Base-by-base conservation (phyloP, 2,113 vertebrate genomes). In the Machaerirhynchus nigripectus region DNA sequence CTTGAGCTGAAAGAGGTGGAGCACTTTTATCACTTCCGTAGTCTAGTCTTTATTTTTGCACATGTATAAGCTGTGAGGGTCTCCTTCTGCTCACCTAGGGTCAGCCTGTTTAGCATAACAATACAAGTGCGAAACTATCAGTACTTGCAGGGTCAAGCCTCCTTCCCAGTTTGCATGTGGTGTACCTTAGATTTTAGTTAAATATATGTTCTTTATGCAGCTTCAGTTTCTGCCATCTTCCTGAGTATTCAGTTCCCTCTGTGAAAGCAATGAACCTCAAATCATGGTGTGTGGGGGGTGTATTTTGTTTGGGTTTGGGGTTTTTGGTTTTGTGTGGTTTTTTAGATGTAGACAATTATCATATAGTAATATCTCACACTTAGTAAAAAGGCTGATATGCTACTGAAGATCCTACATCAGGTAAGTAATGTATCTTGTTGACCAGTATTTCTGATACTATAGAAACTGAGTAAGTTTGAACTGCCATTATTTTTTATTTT, bases 401-500 rank as follows among this genome's bases (percentile, higher is more conserved):
- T 65, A 35, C 27, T 76, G 21, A 55, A 90, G 68, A 64, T 49
- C 13, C 56, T 76, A 30, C 15, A 11, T 55, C 23, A 65, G 39
- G 50, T 68, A 67, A 31, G 12, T 60, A 69, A 88, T 44, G 40
- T 76, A 46, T 79, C 63, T 74, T 53, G 11, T n/a, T 82, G 49
- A 42, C 40, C 80, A 79, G 12, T 79, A 76, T 82, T 94, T 87
- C 74, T 82, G 81, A 79, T 78, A 35, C 42, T 87, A 3, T 61
- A 37, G 46, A 89, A 94, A 94, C 77, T 26, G 44, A 88, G 0
- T 31, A 71, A 91, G 52, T 70, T 49, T 91, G 67, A 89, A 57
- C 42, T 16, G 4, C 61, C n/a, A 65, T 91, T 91, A 35, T 69
- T 87, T 78, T 90, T 90, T 89, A 42, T 69, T 87, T 96, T 96